Conservation (phyloP, 2,113 vertebrate species). For the Saguinus midas region DNA sequence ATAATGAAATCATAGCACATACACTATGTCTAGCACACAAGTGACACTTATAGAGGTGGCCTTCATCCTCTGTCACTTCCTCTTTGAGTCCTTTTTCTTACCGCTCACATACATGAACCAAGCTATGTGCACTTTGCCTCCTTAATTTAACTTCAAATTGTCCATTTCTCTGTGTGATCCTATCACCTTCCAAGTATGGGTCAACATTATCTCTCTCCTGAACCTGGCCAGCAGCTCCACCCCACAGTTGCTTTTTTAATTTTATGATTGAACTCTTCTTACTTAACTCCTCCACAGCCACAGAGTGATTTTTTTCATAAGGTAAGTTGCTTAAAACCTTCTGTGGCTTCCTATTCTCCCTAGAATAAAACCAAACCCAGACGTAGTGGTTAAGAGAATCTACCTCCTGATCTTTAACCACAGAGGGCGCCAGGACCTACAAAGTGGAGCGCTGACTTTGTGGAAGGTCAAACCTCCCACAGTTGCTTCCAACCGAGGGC, state of each 20-base stretch:
- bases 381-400: neutral
- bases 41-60: neutral
- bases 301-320: neutral
- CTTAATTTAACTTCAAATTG: neutral
- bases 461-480: neutral
- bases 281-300: neutral
- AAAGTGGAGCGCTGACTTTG: neutral
- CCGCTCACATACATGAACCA: neutral
- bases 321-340: neutral
- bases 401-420: neutral
- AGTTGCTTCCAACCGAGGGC: neutral
- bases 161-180: neutral
- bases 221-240: neutral
- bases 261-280: constrained; percentile 2
- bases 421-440: neutral
- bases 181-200: neutral
- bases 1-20: neutral
- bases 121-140: neutral
- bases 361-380: neutral
- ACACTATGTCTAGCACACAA: neutral
- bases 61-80: too few species aligned
- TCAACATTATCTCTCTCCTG: neutral
- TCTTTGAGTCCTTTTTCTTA: neutral
- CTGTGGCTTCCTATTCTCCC: neutral
- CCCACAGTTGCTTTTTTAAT: neutral